phyloP scores from a whole-genome alignment of 2,113 vertebrate genomes.

The Chroicocephalus ridibundus region DNA sequence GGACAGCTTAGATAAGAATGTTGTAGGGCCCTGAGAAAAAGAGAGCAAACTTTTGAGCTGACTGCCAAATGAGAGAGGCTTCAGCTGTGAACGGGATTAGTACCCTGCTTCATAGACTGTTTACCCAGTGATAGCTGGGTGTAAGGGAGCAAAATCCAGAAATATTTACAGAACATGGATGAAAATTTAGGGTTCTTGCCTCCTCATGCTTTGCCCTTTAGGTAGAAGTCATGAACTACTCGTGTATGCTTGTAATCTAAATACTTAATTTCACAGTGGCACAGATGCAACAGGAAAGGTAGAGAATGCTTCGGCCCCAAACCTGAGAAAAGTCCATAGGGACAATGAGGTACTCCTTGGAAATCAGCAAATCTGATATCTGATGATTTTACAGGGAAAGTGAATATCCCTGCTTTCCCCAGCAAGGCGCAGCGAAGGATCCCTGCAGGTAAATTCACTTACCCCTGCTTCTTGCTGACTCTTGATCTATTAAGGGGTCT shows the following conservation, averaged over 20 bases:
- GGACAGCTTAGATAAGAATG: constrained; percentile 61
- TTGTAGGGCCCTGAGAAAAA: constrained; percentile 52
- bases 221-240: background rate
- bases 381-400: background rate
- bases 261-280: background rate
- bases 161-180: background rate
- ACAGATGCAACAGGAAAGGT: background rate
- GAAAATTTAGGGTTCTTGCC: background rate
- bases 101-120: background rate
- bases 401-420: background rate
- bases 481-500: background rate
- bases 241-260: background rate
- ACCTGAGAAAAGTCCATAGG: background rate
- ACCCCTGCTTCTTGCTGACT: background rate
- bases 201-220: background rate
- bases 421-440: background rate
- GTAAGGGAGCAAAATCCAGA: background rate
- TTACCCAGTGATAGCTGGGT: background rate
- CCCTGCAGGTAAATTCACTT: background rate
- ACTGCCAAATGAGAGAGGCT: constrained; percentile 8
- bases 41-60: constrained; percentile 35
- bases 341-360: background rate
- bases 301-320: background rate
- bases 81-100: constrained; percentile 10
- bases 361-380: background rate